These are phyloP conservation scores for Atta cephalotes DNA, from an alignment of 1,140 invertebrate species.

Conservation along the genomic window DNA sequence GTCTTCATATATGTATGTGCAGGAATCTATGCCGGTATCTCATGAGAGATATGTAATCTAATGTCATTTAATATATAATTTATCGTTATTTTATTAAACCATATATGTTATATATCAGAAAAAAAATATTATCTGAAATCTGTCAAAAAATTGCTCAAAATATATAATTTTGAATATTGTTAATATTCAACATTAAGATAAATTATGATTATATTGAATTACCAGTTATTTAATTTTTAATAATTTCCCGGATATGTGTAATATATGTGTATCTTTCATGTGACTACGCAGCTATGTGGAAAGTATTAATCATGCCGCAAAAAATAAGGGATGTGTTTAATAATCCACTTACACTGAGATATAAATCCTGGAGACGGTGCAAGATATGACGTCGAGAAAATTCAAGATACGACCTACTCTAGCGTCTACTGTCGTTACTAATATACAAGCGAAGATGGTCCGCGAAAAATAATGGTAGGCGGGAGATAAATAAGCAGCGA, in stretches of 20 bases:
- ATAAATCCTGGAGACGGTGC: constrained; percentile 66
- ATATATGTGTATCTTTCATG: constrained; percentile 1
- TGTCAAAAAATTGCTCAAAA: background rate
- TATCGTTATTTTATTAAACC: background rate
- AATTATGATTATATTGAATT: background rate
- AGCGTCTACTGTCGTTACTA: constrained; percentile 54
- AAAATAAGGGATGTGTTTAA: constrained; percentile 61
- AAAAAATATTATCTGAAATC: background rate
- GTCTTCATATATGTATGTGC: background rate
- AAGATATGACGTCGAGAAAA: constrained; percentile 55
- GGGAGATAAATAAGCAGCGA: constrained; percentile 71
- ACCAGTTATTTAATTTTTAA: background rate
- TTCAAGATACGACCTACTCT: constrained; percentile 57
- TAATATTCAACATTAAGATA: background rate
- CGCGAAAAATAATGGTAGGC: constrained; percentile 63
- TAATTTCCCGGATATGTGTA: background rate
- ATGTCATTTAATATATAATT: too few relatives aligned
- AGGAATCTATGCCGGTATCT: background rate
- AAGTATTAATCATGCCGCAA: constrained; percentile 52
- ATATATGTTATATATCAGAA: background rate
- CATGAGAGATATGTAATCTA: background rate
- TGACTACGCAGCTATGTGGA: background rate
- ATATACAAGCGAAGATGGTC: constrained; percentile 63
- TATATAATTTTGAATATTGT: background rate
- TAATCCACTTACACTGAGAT: constrained; percentile 65